Evolutionary conservation across 2,113 vertebrate species (phyloP).

Genomic region (Zapus hudsonius): DNA sequence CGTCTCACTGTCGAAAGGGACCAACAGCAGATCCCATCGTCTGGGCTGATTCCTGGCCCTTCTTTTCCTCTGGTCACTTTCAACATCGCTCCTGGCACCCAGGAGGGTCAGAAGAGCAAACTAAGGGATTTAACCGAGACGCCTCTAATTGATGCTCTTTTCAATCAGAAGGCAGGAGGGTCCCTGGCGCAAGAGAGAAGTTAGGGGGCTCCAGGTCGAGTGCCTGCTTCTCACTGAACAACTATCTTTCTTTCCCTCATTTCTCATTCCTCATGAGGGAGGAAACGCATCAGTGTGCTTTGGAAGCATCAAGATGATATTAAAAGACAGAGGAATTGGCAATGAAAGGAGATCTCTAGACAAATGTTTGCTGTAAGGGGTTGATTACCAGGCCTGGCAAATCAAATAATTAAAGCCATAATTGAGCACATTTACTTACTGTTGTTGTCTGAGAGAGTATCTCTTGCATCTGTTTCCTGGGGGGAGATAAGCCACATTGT

Average conservation of each 20-base stretch:
- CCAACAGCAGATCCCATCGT: not conserved
- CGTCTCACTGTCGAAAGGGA: not conserved
- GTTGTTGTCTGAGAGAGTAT: slow-evolving; percentile 80
- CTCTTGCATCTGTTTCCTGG: slow-evolving; percentile 88
- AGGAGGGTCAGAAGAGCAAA: slow-evolving; percentile 53
- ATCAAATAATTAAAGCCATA: slow-evolving; percentile 64
- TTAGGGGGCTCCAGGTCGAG: slow-evolving; percentile 50
- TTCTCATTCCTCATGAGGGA: too few relatives aligned
- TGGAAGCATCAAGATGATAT: slow-evolving; percentile 51
- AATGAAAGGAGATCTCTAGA: slow-evolving; percentile 72
- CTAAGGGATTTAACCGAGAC: slow-evolving; percentile 32
- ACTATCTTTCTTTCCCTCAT: slow-evolving; percentile 1
- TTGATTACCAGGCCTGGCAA: slow-evolving; percentile 24
- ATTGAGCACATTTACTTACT: slow-evolving; percentile 81
- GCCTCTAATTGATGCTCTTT: not conserved
- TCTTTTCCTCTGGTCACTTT: slow-evolving; percentile 11
- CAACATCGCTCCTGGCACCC: not conserved
- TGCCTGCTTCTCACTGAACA: not conserved
- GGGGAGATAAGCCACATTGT: slow-evolving; percentile 70
- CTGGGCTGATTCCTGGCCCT: not conserved
- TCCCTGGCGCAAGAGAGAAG: slow-evolving; percentile 29
- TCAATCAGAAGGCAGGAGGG: slow-evolving; percentile 33
- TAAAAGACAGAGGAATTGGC: slow-evolving; percentile 37
- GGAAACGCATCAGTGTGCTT: slow-evolving; percentile 11
- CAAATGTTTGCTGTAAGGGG: slow-evolving; percentile 46